Base-by-base conservation (phyloP, 2,888 invertebrate species). In the Coenonympha glycerion region DNA sequence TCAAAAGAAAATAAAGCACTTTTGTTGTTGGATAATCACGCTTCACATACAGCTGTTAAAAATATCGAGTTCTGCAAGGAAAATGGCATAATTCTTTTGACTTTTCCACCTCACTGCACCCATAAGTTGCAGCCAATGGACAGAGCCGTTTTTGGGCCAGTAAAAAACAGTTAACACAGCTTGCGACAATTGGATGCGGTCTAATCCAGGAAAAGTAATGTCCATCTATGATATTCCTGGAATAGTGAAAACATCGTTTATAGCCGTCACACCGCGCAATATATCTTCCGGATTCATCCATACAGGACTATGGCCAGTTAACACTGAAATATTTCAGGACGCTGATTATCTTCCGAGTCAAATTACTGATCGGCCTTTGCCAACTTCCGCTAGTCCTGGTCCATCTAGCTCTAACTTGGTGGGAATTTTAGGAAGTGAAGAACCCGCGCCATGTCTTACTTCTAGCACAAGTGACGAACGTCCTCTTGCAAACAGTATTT, bases 241-340 rank as follows among this genome's bases (percentile, higher is more conserved):
- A 6, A 53, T 52, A 44, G 45, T 47, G 6, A 55, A 41, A 48
- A 47, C 47, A 16, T 31, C 55, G 4, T 55, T 56, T 52, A 41
- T 49, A 33, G 54, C 51, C 30, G 47, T 55, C 42, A 56, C 53
- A 45, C 47, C 49, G 30, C 47, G 47, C 21, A 57, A 59, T 56
- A 55, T 55, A 9, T 30, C 31, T 22, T 22, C 22, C 22, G 22
- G 22, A 22, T 6, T 22, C 22, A 22, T 22, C 22, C 22, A 22
- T 33, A 55, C 58, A 9, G 56, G 58, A 47, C 48, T 31, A 33
- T 59, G 53, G 51, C 57, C 57, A 16, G 47, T 28, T 28, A 28
- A 6, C 8, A 28, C 28, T 6, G n/a, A 28, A n/a, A n/a, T 28
- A 4, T 28, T 28, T 4, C 6, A 6, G 8, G 11, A 28, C 4